Base-by-base conservation (phyloP, 2,797 vertebrate species). In the Cetoscarus ocellatus region DNA sequence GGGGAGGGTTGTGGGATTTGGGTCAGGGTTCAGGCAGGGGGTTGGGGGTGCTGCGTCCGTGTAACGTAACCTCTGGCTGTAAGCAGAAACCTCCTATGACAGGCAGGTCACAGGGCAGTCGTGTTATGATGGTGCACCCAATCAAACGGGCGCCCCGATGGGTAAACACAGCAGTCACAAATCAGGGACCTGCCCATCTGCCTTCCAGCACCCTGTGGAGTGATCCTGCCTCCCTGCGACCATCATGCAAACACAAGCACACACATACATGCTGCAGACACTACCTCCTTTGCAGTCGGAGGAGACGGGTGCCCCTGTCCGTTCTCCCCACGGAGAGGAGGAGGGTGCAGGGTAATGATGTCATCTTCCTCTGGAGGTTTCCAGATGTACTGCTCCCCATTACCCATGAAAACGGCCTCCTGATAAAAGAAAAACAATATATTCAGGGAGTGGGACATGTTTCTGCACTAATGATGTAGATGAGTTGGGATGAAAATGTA, bases 301-400 rank as follows among this genome's bases (percentile, higher is more conserved):
- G 86, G 92, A 0, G 72, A 80, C 7, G 92, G 86, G 72, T 88
- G 92, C 35, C 85, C 90, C 77, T 92, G 91, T 63, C 79, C 86
- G 1, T 87, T 92, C 55, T 95, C 94, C 42, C 81, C 77, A 3
- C 72, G 84, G 52, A 70, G 79, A 1, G 85, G 92, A 36, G 88
- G 91, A 52, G 91, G 86, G 67, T 93, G 92, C 76, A 93, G 76
- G 67, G 93, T 91, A 80, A 90, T 85, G 71, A 95, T 88, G 61
- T 95, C 94, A 61, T 94, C 94, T 0, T 95, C 94, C 67, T 95
- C 94, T 3, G 94, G 94, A 75, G 94, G 94, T 86, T 95, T 95
- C 94, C 94, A 95, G 78, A 95, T 95, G 82, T 95, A 95, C 80
- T 95, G 91, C 78, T 95, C 94, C n/a, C 94, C 94, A 5, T 95